Evolutionary conservation across 2,113 vertebrate species (phyloP).

Genomic region (Eretmochelys imbricata): DNA sequence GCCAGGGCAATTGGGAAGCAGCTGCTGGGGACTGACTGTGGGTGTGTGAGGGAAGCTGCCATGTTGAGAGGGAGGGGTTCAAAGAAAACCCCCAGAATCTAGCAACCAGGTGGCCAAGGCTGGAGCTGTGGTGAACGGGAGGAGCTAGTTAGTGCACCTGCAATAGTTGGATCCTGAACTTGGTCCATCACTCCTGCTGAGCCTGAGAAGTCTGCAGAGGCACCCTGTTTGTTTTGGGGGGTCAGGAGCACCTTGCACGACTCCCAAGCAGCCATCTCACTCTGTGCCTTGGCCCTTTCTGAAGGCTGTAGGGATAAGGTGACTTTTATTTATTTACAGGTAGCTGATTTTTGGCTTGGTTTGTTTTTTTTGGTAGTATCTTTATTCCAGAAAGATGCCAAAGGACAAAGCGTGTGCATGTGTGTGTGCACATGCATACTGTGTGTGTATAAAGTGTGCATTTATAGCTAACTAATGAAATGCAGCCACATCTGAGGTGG

Average conservation of each 20-base stretch:
- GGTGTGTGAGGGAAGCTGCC: too few relatives aligned
- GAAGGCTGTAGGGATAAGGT: not conserved
- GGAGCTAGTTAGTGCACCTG: too few relatives aligned
- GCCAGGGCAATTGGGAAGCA: not conserved
- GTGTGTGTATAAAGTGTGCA: not conserved
- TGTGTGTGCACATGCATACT: not conserved
- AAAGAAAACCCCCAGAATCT: not conserved
- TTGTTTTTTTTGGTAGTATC: too few relatives aligned
- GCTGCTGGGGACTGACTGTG: not conserved
- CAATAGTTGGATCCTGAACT: too few relatives aligned
- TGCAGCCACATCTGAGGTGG: not conserved
- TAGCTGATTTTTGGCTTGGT: too few relatives aligned
- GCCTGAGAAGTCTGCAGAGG: not conserved
- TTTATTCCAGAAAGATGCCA: not conserved
- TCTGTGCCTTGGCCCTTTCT: not conserved
- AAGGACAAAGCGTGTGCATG: not conserved
- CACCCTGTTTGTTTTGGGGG: not conserved
- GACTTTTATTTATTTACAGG: not conserved
- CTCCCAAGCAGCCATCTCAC: not conserved
- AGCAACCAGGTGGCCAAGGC: too few relatives aligned
- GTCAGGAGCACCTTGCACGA: not conserved
- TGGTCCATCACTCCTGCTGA: too few relatives aligned
- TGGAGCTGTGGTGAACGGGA: too few relatives aligned
- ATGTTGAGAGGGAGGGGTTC: not conserved
- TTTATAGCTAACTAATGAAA: too few relatives aligned